Evolutionary conservation across 2,797 vertebrate genomes (phyloP).

Genomic region (Poeciliopsis infans): DNA sequence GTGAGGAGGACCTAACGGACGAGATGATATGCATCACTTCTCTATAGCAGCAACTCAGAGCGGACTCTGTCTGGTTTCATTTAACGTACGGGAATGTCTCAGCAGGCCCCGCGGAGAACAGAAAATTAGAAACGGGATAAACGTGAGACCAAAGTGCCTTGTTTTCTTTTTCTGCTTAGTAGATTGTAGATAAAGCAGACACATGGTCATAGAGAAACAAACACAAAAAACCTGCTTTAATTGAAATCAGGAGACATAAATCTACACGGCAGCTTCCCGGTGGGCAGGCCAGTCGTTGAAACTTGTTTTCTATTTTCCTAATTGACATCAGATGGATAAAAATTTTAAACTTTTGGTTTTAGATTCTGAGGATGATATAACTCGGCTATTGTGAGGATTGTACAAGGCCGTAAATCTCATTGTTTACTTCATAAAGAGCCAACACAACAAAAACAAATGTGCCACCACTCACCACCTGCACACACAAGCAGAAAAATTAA

Average conservation of each 20-base stretch:
- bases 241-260: conserved; percentile 21
- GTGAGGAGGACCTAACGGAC: conserved; percentile 94
- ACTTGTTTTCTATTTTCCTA: conserved; percentile 9
- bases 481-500: background rate
- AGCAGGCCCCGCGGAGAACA: conserved; percentile 31
- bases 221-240: background rate
- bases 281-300: conserved; percentile 3
- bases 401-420: background rate
- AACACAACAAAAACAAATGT: conserved; percentile 6
- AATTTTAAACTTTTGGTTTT: background rate
- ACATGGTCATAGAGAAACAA: background rate
- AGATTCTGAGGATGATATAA: background rate
- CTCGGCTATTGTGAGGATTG: conserved; percentile 13
- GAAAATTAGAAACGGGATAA: conserved; percentile 30
- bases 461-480: background rate
- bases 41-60: conserved; percentile 86
- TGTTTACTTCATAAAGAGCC: conserved; percentile 17
- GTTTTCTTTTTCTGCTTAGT: conserved; percentile 58
- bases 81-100: conserved; percentile 32
- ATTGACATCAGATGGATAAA: conserved; percentile 15
- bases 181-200: conserved; percentile 20
- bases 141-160: conserved; percentile 76
- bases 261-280: conserved; percentile 12
- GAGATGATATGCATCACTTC: conserved; percentile 98
- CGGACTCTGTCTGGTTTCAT: conserved; percentile 42